Base-by-base conservation (phyloP, 1,140 invertebrate genomes). In the Drosophila nigrodunni region DNA sequence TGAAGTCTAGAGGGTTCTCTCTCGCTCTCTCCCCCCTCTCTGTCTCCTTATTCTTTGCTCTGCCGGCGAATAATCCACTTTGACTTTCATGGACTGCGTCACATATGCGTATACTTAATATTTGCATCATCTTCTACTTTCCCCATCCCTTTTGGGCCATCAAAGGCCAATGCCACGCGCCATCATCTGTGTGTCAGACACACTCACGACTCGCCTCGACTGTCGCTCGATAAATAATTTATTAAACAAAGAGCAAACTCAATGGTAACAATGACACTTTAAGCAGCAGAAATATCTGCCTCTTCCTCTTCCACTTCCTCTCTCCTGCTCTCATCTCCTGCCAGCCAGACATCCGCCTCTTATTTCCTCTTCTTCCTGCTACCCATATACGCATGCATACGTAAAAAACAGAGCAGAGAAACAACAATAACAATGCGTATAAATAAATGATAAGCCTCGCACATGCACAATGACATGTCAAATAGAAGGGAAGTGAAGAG, bases 231-330 rank as follows among this genome's bases (percentile, higher is more conserved):
- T 88, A 78, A 88, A 88, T 88, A 83, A 89, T 83, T 78, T 77
- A 88, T 88, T 83, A 88, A 88, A 89, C 83, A 88, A 88, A 88
- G 67, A 78, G 85, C 80, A 83, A 58, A 60, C 80, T 67, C 85
- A 80, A 89, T 80, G 83, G 70, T 67, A 67, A 81, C 79, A 87
- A 82, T 83, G 83, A 83, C 83, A 89, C 83, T 88, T 83, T 80
- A 80, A 83, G 80, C 85, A 68, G 67, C 78, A 73, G 39, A 30
- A 30, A 30, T 30, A 30, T 30, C 25, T 5, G 25, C 25, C 4
- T 30, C 25, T 30, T 30, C 25, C 4, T 30, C 25, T 30, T 30
- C 25, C 25, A 5, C 52, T 61, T 41, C 25, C 61, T 5, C 15
- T 13, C 35, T 5, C 52, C 34, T 10, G 37, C 77, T 75, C 68